Evolutionary conservation across 2,113 vertebrate species (phyloP).

Genomic region (Phylloscopus trochiloides): DNA sequence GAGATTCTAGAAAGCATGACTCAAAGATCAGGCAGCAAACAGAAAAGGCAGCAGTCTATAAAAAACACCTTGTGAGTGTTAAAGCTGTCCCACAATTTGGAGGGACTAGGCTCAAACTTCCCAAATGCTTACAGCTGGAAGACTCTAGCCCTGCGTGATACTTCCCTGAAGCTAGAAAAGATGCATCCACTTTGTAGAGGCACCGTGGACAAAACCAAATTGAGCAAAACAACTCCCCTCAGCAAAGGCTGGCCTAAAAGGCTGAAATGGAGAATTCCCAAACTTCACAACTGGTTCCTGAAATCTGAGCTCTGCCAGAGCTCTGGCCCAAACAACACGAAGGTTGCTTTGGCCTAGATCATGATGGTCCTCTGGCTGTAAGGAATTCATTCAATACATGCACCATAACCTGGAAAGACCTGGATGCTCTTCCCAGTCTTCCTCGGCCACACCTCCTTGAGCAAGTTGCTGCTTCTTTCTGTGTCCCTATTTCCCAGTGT

Average conservation of each 20-base stretch:
- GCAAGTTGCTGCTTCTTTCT: neutral
- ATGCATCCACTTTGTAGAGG: neutral
- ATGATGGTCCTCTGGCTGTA: neutral
- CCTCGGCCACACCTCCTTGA: neutral
- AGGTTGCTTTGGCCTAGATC: neutral
- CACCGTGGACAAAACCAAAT: neutral
- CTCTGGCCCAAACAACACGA: neutral
- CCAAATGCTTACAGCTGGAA: neutral
- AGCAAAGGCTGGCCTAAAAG: neutral
- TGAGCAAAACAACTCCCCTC: neutral
- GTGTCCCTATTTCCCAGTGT: neutral
- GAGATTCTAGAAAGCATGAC: neutral
- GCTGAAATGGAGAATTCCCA: neutral
- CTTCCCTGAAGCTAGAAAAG: neutral
- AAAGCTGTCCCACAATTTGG: neutral
- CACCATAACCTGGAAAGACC: neutral
- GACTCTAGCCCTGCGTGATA: neutral
- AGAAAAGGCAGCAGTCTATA: neutral
- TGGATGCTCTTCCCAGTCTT: neutral
- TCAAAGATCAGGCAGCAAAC: neutral
- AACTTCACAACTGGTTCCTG: neutral
- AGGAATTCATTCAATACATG: neutral
- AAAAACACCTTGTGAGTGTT: neutral
- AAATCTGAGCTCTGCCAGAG: neutral
- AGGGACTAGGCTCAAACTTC: neutral